phyloP scores from a whole-genome alignment of 2,797 vertebrate species.

The Alectoris magna region DNA sequence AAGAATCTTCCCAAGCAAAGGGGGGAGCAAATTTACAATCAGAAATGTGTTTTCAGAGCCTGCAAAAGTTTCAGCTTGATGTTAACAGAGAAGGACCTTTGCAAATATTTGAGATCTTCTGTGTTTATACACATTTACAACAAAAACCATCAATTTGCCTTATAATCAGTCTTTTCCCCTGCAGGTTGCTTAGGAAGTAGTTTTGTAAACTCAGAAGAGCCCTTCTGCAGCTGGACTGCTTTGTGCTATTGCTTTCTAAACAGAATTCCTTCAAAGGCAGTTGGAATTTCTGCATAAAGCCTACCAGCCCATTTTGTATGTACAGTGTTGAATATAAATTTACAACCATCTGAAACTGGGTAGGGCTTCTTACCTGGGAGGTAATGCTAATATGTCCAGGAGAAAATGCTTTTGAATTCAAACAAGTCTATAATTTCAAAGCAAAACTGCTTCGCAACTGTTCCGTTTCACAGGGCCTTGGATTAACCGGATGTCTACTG shows the following conservation, averaged over 20 bases:
- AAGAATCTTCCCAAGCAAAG: conserved; percentile 62
- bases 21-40: conserved; percentile 22
- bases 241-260: conserved; percentile 46
- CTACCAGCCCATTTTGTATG: background rate
- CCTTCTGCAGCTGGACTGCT: conserved; percentile 25
- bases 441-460: background rate
- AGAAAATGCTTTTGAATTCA: background rate
- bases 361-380: conserved; percentile 6
- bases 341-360: conserved; percentile 23
- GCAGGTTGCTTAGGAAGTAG: conserved; percentile 37
- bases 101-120: background rate
- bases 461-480: conserved; percentile 10
- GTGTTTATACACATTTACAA: background rate
- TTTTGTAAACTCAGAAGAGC: conserved; percentile 37
- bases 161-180: background rate
- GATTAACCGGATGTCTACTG: background rate
- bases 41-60: conserved; percentile 23
- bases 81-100: conserved; percentile 1
- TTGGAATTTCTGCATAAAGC: conserved; percentile 31
- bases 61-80: background rate
- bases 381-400: background rate
- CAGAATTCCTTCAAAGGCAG: conserved; percentile 29
- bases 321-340: background rate
- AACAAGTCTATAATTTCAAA: conserved; percentile 15
- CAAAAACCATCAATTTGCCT: background rate